These are phyloP conservation scores for Pachycephus smyrnensis DNA, from an alignment of 2,888 invertebrate species.

Conservation along the genomic window DNA sequence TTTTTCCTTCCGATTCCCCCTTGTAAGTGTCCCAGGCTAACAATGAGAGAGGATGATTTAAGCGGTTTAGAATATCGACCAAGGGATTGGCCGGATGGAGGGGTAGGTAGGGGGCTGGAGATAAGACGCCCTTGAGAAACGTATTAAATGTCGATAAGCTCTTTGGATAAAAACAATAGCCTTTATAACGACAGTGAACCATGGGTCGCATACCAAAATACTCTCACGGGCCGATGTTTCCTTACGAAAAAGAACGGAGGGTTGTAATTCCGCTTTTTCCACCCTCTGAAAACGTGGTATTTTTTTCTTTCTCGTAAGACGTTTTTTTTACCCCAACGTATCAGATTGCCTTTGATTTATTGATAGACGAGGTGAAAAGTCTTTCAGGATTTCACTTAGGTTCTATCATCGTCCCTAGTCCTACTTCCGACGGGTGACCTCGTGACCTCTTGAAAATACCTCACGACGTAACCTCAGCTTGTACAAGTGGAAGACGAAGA, in stretches of 20 bases:
- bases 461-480: neutral
- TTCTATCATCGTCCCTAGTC: neutral
- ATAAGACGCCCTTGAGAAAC: slow-evolving; percentile 8
- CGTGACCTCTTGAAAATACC: neutral
- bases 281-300: neutral
- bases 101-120: neutral
- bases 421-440: neutral
- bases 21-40: neutral
- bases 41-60: neutral
- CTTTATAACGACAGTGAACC: neutral
- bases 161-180: neutral
- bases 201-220: neutral
- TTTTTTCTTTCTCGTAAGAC: neutral
- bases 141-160: slow-evolving; percentile 8
- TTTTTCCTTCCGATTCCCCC: neutral
- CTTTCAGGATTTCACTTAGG: too few species aligned
- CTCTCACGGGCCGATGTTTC: neutral
- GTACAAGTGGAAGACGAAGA: neutral
- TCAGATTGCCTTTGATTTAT: neutral
- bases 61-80: neutral
- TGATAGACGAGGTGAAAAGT: too few species aligned
- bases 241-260: neutral
- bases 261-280: neutral
- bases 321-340: neutral
- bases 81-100: slow-evolving; percentile 3